Conservation (phyloP, 2,113 vertebrate genomes). For the Apaloderma vittatum region DNA sequence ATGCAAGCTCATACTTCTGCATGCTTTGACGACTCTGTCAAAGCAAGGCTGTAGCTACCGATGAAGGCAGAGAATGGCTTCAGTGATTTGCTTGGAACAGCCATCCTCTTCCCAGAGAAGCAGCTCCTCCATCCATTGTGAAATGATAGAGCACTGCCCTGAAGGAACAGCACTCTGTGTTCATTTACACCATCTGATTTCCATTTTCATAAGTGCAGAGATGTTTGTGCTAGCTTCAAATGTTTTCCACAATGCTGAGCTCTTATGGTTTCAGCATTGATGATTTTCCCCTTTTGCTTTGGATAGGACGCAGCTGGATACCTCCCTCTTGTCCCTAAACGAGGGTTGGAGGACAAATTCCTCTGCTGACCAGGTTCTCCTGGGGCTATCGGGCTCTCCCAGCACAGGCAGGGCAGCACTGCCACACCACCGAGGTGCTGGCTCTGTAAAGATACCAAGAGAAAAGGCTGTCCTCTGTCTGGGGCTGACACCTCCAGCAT, state of each 20-base stretch:
- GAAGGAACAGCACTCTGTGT: not conserved
- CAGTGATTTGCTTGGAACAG: not conserved
- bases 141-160: not conserved
- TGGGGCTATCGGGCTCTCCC: not conserved
- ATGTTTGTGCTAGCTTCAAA: not conserved
- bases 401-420: not conserved
- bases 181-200: not conserved
- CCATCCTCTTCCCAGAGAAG: not conserved
- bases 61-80: not conserved
- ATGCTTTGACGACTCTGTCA: not conserved
- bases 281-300: not conserved
- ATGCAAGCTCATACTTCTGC: not conserved
- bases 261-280: not conserved
- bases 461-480: not conserved
- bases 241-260: not conserved
- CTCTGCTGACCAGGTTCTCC: not conserved
- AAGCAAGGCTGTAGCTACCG: not conserved
- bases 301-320: not conserved
- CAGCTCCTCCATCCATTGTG: not conserved
- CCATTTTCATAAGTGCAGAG: not conserved
- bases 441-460: not conserved
- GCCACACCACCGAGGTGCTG: rapidly evolving
- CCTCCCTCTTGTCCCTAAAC: not conserved
- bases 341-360: not conserved
- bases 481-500: not conserved